A percentile compares a stretch with the other conserved stretches of the same genome.
Conservation (phyloP, 2,888 invertebrate species). For the Latheticus oryzae region DNA sequence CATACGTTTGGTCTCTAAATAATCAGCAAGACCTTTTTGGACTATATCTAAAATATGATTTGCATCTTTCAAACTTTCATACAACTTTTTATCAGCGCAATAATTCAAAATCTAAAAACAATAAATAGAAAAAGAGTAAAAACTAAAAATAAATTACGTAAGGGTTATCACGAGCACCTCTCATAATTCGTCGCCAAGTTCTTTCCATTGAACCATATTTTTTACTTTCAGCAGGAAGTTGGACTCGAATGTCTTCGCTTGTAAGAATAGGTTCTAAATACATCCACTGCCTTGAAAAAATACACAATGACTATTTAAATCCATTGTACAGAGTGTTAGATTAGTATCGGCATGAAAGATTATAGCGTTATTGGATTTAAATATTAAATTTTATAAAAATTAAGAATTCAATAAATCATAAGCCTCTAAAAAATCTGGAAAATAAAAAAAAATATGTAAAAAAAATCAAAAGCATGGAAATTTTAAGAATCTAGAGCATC, state of each 20-base stretch:
- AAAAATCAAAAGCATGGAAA: too few species aligned
- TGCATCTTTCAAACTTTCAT: constrained; percentile 78
- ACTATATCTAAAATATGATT: constrained; percentile 78
- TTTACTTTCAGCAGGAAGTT: constrained; percentile 82
- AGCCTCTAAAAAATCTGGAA: too few species aligned
- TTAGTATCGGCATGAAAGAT: too few species aligned
- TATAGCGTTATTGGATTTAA: too few species aligned
- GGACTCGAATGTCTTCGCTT: constrained; percentile 82
- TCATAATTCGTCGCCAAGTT: constrained; percentile 83
- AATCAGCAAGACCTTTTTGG: constrained; percentile 80
- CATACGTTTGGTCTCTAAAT: constrained; percentile 80
- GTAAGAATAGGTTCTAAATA: constrained; percentile 86
- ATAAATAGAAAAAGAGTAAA: not conserved
- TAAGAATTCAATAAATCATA: too few species aligned
- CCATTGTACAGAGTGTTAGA: too few species aligned
- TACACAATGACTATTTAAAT: constrained; percentile 6
- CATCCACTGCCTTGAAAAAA: constrained; percentile 76
- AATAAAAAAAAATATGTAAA: too few species aligned
- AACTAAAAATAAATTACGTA: constrained; percentile 68
- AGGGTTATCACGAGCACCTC: constrained; percentile 75
- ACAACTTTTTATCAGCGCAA: constrained; percentile 73
- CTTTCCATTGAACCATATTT: constrained; percentile 84
- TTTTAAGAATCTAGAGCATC: too few species aligned
- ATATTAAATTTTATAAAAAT: too few species aligned
- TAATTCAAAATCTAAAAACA: constrained; percentile 73